A percentile compares a stretch with the other conserved stretches of the same genome.
Evolutionary conservation across 2,113 vertebrate genomes (phyloP).

Genomic region (Entomyzon cyanotis): DNA sequence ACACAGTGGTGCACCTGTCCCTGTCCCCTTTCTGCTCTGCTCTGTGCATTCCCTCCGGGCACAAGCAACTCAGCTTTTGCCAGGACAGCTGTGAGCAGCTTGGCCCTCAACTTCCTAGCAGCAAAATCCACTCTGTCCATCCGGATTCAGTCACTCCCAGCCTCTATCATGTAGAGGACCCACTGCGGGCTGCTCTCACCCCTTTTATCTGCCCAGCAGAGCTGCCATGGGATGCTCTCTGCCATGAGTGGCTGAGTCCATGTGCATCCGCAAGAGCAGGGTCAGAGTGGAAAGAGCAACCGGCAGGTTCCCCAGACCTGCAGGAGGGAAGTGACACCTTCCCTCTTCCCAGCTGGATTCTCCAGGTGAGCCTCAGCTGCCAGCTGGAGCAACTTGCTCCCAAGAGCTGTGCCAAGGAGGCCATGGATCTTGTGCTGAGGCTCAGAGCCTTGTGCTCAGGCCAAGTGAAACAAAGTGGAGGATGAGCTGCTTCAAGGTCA

Average conservation of each 20-base stretch:
- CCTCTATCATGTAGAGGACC: accelerated
- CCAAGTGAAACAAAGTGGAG: neutral
- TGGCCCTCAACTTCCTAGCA: neutral
- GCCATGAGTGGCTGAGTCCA: accelerated
- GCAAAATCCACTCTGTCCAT: neutral
- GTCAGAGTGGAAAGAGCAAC: neutral
- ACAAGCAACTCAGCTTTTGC: neutral
- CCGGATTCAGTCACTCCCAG: neutral
- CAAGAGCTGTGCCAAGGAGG: neutral
- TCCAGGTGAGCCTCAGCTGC: neutral
- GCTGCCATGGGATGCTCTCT: accelerated
- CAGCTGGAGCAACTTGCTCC: neutral
- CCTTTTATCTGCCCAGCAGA: neutral
- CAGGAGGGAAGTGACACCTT: accelerated
- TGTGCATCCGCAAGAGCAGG: accelerated
- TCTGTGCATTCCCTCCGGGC: neutral
- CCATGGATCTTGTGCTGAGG: accelerated
- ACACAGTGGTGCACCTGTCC: accelerated
- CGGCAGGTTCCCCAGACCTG: neutral
- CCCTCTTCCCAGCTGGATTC: neutral
- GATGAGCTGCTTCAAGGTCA: neutral
- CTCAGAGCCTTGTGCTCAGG: neutral
- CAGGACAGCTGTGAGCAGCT: neutral
- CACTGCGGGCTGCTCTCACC: neutral
- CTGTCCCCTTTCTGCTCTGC: neutral